These are phyloP conservation scores for Nothocercus julius DNA, from an alignment of 2,113 vertebrate genomes.

Conservation along the genomic window DNA sequence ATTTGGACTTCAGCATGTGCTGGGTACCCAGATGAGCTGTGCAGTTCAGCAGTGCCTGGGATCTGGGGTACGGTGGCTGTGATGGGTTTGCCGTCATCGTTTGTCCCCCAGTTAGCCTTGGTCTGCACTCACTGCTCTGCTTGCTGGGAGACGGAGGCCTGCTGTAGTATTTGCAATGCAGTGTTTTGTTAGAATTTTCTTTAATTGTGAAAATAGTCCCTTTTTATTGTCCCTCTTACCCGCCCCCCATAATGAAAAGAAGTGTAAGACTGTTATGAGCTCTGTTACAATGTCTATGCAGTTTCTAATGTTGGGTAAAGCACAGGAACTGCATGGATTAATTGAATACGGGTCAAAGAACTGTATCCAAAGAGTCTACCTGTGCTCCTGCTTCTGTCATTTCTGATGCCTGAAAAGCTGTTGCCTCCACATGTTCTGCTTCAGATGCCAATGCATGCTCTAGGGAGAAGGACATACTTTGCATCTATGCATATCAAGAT, in stretches of 20 bases:
- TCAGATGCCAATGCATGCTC: conserved; percentile 34
- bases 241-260: background rate
- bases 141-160: background rate
- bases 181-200: conserved; percentile 35
- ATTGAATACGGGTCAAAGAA: conserved; percentile 62
- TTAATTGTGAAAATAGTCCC: conserved; percentile 17
- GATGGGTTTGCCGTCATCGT: background rate
- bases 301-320: background rate
- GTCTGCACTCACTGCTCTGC: background rate
- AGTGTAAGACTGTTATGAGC: background rate
- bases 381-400: conserved; percentile 35
- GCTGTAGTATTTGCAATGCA: conserved; percentile 41
- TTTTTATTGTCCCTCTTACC: background rate
- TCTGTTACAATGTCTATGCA: background rate
- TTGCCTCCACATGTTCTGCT: conserved; percentile 58
- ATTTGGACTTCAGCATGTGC: background rate
- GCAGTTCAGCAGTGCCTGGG: rapidly evolving
- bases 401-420: conserved; percentile 62
- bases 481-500: conserved; percentile 35
- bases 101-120: background rate
- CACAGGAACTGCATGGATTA: background rate
- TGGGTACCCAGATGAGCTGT: conserved; percentile 4
- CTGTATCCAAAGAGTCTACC: conserved; percentile 35
- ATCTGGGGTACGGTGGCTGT: background rate
- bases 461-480: conserved; percentile 32